A percentile compares a stretch with the other conserved stretches of the same genome.
phyloP scores from a whole-genome alignment of 1,140 invertebrate genomes.

The Battus philenor region DNA sequence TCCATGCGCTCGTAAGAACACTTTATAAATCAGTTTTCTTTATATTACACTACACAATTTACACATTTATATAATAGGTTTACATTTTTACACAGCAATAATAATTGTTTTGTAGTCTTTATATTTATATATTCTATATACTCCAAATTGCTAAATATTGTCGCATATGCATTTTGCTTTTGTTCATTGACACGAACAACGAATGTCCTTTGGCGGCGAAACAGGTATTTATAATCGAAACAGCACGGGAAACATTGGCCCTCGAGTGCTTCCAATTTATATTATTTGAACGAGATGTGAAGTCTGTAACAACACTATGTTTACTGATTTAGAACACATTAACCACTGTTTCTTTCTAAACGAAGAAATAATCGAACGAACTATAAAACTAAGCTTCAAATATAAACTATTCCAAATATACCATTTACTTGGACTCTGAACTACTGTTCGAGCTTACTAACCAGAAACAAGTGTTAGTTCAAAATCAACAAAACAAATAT shows the following conservation, averaged over 20 bases:
- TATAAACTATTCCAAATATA: conserved; percentile 51
- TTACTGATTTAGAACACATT: conserved; percentile 52
- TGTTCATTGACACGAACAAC: conserved; percentile 43
- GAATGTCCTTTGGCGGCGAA: conserved; percentile 40
- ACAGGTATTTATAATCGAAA: conserved; percentile 44
- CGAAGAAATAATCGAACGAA: conserved; percentile 38
- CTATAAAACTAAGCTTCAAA: conserved; percentile 40
- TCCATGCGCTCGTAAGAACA: conserved; percentile 69
- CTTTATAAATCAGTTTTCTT: conserved; percentile 71
- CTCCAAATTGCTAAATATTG: conserved; percentile 71
- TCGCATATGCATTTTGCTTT: conserved; percentile 59
- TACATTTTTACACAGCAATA: conserved; percentile 74
- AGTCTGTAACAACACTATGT: conserved; percentile 37
- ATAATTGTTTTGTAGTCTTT: conserved; percentile 72
- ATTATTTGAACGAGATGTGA: conserved; percentile 35
- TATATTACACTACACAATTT: conserved; percentile 74
- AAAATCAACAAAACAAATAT: conserved; percentile 50
- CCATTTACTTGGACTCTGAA: conserved; percentile 37
- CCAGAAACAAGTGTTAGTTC: conserved; percentile 26
- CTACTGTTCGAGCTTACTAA: conserved; percentile 21
- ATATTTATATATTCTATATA: conserved; percentile 69
- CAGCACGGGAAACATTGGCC: conserved; percentile 35
- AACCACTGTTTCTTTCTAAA: conserved; percentile 47
- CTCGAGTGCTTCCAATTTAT: conserved; percentile 26
- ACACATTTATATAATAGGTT: conserved; percentile 70